These are phyloP conservation scores for Thysanoteuthis rhombus DNA, from an alignment of 2,888 invertebrate genomes.

Conservation along the genomic window DNA sequence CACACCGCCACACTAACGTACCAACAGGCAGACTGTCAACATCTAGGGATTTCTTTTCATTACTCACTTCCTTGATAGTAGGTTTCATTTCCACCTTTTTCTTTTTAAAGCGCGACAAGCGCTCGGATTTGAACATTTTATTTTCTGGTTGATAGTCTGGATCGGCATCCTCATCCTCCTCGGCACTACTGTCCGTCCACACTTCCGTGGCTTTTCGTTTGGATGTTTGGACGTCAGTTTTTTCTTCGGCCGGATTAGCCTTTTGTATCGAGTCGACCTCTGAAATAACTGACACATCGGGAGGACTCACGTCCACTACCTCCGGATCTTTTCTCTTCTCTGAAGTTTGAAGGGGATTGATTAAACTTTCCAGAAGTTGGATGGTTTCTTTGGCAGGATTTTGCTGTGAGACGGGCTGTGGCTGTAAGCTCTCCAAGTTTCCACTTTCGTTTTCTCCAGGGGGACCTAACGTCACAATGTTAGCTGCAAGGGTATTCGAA, in stretches of 20 bases:
- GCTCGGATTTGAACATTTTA: neutral
- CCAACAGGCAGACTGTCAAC: neutral
- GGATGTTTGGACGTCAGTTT: neutral
- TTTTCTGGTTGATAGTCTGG: conserved; percentile 26
- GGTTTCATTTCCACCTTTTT: neutral
- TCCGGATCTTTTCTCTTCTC: neutral
- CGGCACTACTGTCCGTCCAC: neutral
- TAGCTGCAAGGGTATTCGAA: neutral
- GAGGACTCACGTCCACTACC: neutral
- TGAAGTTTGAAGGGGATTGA: neutral
- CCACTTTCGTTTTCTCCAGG: neutral
- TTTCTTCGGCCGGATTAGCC: too few species aligned
- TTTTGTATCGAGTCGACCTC: too few species aligned
- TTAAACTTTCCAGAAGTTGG: neutral
- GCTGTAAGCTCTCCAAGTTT: neutral
- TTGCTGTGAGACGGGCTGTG: neutral
- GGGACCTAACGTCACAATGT: neutral
- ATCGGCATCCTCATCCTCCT: conserved; percentile 16
- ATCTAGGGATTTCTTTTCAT: neutral
- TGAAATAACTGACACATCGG: too few species aligned
- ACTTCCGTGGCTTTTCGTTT: neutral
- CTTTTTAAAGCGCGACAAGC: neutral
- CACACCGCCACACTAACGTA: conserved; percentile 55
- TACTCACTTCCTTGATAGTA: neutral
- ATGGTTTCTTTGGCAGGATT: neutral